phyloP scores from a whole-genome alignment of 2,888 invertebrate species.

The Torymus texanus region DNA sequence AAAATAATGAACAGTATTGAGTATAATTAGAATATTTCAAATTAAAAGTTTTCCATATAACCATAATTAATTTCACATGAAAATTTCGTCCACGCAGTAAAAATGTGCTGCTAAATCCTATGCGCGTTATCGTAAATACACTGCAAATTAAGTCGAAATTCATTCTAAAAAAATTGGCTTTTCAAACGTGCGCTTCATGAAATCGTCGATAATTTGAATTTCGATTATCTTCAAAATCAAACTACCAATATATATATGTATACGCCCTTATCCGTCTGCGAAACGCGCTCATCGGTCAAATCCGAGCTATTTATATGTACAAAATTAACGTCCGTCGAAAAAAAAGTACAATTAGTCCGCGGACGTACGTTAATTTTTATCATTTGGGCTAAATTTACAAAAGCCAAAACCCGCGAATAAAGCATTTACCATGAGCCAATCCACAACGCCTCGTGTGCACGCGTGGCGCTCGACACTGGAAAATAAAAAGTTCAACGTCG shows the following conservation, averaged over 20 bases:
- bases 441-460: not conserved
- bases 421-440: not conserved
- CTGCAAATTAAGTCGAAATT: not conserved
- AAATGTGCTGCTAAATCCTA: not conserved
- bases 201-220: no score
- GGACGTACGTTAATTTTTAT: no score
- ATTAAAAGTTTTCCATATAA: not conserved
- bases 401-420: not conserved
- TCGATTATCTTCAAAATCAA: no score
- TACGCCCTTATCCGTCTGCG: no score
- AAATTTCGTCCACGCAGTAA: not conserved
- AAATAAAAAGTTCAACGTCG: no score
- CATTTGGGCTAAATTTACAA: not conserved
- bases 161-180: not conserved
- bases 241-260: no score
- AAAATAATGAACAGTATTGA: constrained; percentile 15
- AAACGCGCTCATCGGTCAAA: no score
- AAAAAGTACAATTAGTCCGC: no score
- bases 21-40: constrained; percentile 7
- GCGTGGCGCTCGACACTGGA: no score
- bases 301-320: no score
- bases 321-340: no score
- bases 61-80: not conserved
- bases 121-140: not conserved
- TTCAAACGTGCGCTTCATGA: not conserved